Evolutionary conservation across 2,797 vertebrate species (phyloP), one percentile per base, ranked within the genome.

Genomic region (Kryptopterus vitreolus): DNA sequence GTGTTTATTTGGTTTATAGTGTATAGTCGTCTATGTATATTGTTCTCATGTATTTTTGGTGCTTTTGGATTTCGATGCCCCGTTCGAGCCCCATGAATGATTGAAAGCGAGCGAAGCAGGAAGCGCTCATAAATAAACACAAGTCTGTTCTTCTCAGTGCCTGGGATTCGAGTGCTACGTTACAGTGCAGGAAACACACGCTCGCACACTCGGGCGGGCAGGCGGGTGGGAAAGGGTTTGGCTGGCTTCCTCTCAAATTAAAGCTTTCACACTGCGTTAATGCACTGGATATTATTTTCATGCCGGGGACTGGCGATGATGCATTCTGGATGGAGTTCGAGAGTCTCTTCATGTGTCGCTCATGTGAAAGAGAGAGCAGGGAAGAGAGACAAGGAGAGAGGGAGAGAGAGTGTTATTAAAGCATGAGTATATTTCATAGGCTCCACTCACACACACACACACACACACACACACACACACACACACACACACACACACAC

Each of bases 81-180:
- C 10, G 80, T 90, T 88, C 80, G 88, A 89, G 87, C 90, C 91
- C 92, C 92, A 93, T 93, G 90, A 93, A 93, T 93, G 92, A 94
- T 93, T 93, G 93, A 94, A 91, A 89, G 82, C 29, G 48, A 87
- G 83, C 85, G 86, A 84, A 90, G 90, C 88, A 78, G 87, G 89
- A 93, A 89, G 84, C 87, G 86, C 91, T 94, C 92, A 94, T 94
- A 93, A 93, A 94, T 93, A 93, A 93, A 92, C 91, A 94, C 87
- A 88, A 92, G 91, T 88, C 88, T 88, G 88, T 87, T 83, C 43
- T 76, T 83, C 85, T 89, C 69, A 29, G 68, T 69, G 77, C 77
- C 57, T 75, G 77, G 81, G 79, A 81, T 65, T n/a, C 4, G 84
- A 89, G 87, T 82, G 88, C 86, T 82, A 88, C 81, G 75, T 74